phyloP scores from a whole-genome alignment of 2,797 vertebrate genomes.

The Oreochromis mossambicus region DNA sequence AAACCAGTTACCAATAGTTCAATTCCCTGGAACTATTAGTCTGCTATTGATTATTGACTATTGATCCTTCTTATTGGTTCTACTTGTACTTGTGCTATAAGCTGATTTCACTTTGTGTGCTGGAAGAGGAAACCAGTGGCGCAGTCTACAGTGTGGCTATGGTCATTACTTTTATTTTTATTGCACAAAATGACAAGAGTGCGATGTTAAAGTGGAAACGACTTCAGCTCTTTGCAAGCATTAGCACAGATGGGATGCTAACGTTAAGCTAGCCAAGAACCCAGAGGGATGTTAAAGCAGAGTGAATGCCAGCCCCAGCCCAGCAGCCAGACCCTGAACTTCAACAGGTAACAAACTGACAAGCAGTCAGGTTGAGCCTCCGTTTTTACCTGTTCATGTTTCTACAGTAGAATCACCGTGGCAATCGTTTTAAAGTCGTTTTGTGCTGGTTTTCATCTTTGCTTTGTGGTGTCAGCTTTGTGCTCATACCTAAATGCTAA shows the following conservation, averaged over 20 bases:
- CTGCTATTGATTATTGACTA: background rate
- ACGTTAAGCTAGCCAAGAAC: background rate
- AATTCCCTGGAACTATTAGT: background rate
- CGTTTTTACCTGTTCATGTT: background rate
- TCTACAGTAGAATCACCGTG: background rate
- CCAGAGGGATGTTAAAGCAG: background rate
- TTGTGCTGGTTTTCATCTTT: background rate
- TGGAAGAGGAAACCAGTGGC: background rate
- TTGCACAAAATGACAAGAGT: background rate
- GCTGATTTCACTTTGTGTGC: rapidly evolving
- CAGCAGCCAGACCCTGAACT: background rate
- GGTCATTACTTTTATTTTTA: background rate
- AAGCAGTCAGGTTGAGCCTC: background rate
- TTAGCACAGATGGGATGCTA: background rate
- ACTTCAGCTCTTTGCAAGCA: background rate
- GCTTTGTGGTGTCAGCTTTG: background rate
- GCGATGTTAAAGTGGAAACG: rapidly evolving
- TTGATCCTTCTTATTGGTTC: background rate
- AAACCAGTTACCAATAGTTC: rapidly evolving
- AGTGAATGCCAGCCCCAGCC: background rate
- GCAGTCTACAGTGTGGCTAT: rapidly evolving
- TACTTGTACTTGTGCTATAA: background rate
- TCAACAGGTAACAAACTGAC: background rate
- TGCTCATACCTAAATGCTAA: background rate
- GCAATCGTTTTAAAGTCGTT: background rate